Evolutionary conservation across 1,140 invertebrate genomes (phyloP), one percentile per base, ranked within the genome.

Genomic region (Lordiphosa collinella): DNA sequence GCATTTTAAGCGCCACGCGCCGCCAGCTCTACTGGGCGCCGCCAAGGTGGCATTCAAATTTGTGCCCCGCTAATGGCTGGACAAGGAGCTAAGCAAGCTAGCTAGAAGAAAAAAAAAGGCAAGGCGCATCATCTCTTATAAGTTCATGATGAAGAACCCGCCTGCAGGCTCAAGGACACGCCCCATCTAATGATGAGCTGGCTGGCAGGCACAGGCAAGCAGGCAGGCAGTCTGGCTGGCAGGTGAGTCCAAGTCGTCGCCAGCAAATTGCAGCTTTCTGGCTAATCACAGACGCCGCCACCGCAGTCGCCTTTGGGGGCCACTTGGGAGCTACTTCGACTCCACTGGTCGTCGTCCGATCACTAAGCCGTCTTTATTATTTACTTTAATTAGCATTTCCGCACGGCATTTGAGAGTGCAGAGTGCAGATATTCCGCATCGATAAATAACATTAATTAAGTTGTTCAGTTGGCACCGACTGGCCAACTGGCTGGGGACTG

Each of bases 301-400:
- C 71, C 71, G 50, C 56, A 62, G 52, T 63, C 37, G 58, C 57
- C 61, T 38, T 41, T 35, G 50, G 32, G 58, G 51, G 41, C 14
- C 37, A 13, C 18, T 53, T 31, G 34, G 12, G 25, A 29, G 32
- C 37, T 8, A 4, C 37, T 37, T 44, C 35, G 18, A 4, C 43
- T 52, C 47, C 57, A 41, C 51, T 48, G 16, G 40, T 8, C n/a
- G n/a, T n/a, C 6, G 16, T 18, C 35, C 47, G 32, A 29, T 29
- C 25, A 29, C 44, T 37, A 36, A 68, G 65, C 60, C 43, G 32
- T 35, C 49, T 79, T 75, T 80, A 61, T 65, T 80, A 80, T 84
- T 76, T 84, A 84, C 72, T 84, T 82, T 84, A 82, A 82, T 82
- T 82, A 82, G 76, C 78, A 82, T 82, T 82, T 82, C 76, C 76